Conservation (phyloP, 2,888 invertebrate species). For the Eupithecia insigniata region DNA sequence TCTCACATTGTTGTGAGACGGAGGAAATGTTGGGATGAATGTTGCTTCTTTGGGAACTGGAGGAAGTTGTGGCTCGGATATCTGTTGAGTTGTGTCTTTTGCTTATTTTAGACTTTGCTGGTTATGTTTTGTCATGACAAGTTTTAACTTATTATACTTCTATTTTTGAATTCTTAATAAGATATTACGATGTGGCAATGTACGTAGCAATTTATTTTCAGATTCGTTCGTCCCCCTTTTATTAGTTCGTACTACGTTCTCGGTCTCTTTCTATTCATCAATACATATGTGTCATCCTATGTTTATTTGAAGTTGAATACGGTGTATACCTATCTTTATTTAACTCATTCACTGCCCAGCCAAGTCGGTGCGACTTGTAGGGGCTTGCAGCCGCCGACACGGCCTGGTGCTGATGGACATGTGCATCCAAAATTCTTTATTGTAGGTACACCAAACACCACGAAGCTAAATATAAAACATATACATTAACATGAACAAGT, state of each 20-base stretch:
- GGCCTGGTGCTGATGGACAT: no score
- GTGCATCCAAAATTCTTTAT: no score
- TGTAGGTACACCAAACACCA: no score
- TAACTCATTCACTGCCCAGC: no score
- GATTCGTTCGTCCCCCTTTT: not conserved
- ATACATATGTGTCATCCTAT: not conserved
- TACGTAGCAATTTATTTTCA: not conserved
- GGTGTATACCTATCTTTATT: not conserved
- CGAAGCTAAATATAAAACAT: no score
- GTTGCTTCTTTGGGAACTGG: constrained; percentile 35
- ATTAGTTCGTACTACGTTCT: not conserved
- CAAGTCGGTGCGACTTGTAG: no score
- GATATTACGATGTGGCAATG: not conserved
- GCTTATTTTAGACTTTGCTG: constrained; percentile 25
- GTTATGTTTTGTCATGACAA: constrained; percentile 33
- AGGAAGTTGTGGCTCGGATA: constrained; percentile 36
- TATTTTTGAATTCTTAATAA: not conserved
- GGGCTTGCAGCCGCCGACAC: no score
- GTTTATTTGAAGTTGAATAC: not conserved
- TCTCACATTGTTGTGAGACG: constrained; percentile 53
- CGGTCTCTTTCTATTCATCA: not conserved
- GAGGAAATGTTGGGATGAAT: constrained; percentile 45
- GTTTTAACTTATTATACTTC: constrained; percentile 19
- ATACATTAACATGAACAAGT: no score
- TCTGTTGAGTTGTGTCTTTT: constrained; percentile 37